A percentile compares a stretch with the other conserved stretches of the same genome.
Conservation (phyloP, 1,140 invertebrate genomes). For the Cataglyphis hispanica region DNA sequence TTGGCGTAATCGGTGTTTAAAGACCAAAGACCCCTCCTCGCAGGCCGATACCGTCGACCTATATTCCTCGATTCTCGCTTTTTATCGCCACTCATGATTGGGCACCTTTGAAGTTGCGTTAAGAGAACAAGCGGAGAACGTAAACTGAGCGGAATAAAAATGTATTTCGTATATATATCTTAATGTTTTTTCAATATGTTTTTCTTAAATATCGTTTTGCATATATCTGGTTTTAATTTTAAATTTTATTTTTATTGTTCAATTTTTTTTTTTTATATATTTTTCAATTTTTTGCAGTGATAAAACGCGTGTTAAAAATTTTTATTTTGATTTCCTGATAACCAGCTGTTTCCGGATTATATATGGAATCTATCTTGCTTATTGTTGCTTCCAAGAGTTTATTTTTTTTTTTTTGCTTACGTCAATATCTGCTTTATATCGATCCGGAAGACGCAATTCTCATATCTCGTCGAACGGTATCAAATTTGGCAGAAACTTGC, state of each 20-base stretch:
- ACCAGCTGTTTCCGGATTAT: background rate
- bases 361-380: background rate
- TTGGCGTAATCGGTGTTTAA: conserved; percentile 72
- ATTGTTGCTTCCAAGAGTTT: background rate
- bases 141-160: background rate
- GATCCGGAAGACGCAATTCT: background rate
- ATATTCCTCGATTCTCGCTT: conserved; percentile 64
- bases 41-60: conserved; percentile 60
- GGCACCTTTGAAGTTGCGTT: background rate
- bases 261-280: background rate
- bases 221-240: conserved; percentile 6
- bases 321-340: background rate
- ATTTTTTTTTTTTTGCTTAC: background rate
- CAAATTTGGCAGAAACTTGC: conserved; percentile 37
- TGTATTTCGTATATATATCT: background rate
- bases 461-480: background rate
- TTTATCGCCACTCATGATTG: conserved; percentile 36
- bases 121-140: conserved; percentile 5
- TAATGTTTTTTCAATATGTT: conserved; percentile 8
- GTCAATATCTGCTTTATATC: background rate
- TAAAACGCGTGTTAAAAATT: background rate
- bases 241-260: conserved; percentile 13
- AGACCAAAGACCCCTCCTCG: conserved; percentile 60
- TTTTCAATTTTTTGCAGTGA: background rate
- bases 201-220: conserved; percentile 26